Evolutionary conservation across 2,888 invertebrate genomes (phyloP).

Genomic region (Eupithecia insigniata): DNA sequence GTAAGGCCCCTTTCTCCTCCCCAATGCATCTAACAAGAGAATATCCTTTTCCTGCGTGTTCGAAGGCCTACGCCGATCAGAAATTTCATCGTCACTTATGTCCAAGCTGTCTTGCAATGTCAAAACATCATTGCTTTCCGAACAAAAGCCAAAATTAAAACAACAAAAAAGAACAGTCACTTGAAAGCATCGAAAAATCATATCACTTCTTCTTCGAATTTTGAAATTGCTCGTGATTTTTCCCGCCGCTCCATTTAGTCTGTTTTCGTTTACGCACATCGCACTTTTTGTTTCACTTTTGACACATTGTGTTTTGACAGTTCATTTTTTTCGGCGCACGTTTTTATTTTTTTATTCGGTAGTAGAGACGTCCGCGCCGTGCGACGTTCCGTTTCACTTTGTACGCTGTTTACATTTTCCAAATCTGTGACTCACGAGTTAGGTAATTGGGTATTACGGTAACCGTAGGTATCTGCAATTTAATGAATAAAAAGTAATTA

Average conservation of each 20-base stretch:
- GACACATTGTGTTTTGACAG: slow-evolving; percentile 46
- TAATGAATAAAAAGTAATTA: slow-evolving; percentile 39
- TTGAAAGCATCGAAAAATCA: slow-evolving; percentile 45
- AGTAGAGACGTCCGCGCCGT: slow-evolving; percentile 62
- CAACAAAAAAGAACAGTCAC: slow-evolving; percentile 53
- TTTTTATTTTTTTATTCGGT: slow-evolving; percentile 58
- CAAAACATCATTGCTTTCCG: slow-evolving; percentile 75
- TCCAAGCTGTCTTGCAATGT: slow-evolving; percentile 76
- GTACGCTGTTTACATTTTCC: slow-evolving; percentile 50
- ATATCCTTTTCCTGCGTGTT: slow-evolving; percentile 90
- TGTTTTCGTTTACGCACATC: slow-evolving; percentile 59
- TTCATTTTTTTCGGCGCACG: slow-evolving; percentile 52
- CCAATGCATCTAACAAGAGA: slow-evolving; percentile 88
- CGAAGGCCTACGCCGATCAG: slow-evolving; percentile 80
- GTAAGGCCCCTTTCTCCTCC: slow-evolving; percentile 85
- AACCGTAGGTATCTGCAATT: slow-evolving; percentile 40
- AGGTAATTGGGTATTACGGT: slow-evolving; percentile 43
- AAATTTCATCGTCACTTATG: slow-evolving; percentile 61
- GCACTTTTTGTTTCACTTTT: slow-evolving; percentile 54
- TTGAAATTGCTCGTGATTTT: slow-evolving; percentile 66
- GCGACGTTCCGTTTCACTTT: slow-evolving; percentile 76
- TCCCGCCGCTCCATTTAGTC: slow-evolving; percentile 62
- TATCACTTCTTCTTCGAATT: slow-evolving; percentile 63
- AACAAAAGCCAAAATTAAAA: slow-evolving; percentile 57
- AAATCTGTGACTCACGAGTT: slow-evolving; percentile 41